Evolutionary conservation across 1,140 invertebrate species (phyloP), one percentile per base, ranked within the genome.

Genomic region (Drosophila miranda): DNA sequence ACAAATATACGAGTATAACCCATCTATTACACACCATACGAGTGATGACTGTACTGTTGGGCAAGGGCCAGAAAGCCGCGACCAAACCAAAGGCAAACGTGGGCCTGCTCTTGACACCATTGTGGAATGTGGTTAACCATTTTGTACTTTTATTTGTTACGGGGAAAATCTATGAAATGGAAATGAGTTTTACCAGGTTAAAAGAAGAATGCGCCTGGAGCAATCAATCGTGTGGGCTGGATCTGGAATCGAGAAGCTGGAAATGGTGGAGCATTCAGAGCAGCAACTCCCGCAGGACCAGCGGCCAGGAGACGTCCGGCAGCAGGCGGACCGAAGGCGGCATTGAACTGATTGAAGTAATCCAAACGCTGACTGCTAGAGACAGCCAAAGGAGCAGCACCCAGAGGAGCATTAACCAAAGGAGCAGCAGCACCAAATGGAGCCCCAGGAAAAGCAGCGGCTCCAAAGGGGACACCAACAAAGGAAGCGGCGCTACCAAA

Each of bases 311-410:
- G 14, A 13, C 82, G 74, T 14, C 69, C 82, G 6, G 81, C 30
- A 41, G 57, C 23, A 0, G 58, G 28, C 2, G 78, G 72, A 6
- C 55, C 59, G 53, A 72, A 78, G 28, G 82, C 81, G 2, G 82
- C 78, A 72, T 86, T 87, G 42, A 69, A 68, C 11, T 86, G 77
- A 52, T 86, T 86, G 1, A 86, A 87, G 51, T 87, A 86, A 46
- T 86, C 70, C 69, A 86, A 49, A 3, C 81, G 69, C 26, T 86
- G 82, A 26, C 81, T 86, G 48, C 81, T 71, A 5, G 81, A 87
- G 19, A 86, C 51, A 11, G 81, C 68, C 57, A 87, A 28, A 1
- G 81, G 81, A 8, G 53, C 45, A 14, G 56, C 21, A n/a, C 26
- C 41, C 43, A 50, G 7, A 1, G 61, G 21, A 26, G 43, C 43